These are phyloP conservation scores for Pungitius pungitius DNA, from an alignment of 2,113 vertebrate species.

Conservation along the genomic window DNA sequence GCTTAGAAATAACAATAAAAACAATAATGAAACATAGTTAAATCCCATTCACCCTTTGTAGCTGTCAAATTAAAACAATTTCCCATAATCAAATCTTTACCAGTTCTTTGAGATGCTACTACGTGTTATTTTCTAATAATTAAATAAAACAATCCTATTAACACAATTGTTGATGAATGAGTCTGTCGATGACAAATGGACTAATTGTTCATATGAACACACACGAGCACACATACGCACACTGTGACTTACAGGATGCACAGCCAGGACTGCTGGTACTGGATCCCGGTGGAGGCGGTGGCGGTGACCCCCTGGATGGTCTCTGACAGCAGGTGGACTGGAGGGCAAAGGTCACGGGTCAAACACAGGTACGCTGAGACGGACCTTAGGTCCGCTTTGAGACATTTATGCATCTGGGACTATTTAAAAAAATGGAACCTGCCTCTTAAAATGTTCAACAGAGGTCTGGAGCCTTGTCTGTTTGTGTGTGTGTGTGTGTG, in stretches of 20 bases:
- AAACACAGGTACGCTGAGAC: constrained; percentile 36
- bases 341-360: constrained; percentile 46
- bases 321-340: constrained; percentile 96
- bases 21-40: neutral
- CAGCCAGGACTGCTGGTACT: constrained; percentile 99
- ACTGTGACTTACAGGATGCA: constrained; percentile 91
- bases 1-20: neutral
- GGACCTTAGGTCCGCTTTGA: neutral
- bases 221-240: neutral
- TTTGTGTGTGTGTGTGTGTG: neutral
- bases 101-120: neutral
- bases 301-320: constrained; percentile 97
- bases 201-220: neutral
- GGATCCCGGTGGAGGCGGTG: constrained; percentile 90
- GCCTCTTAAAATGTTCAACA: constrained; percentile 10
- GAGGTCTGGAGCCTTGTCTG: constrained; percentile 7
- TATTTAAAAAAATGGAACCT: constrained; percentile 10
- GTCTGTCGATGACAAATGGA: neutral
- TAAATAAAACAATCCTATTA: neutral
- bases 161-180: neutral
- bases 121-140: neutral
- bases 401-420: too few relatives aligned
- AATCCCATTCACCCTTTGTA: neutral
- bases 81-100: too few relatives aligned
- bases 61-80: neutral